phyloP scores from a whole-genome alignment of 2,888 invertebrate genomes.

The Strigamia crassipes region DNA sequence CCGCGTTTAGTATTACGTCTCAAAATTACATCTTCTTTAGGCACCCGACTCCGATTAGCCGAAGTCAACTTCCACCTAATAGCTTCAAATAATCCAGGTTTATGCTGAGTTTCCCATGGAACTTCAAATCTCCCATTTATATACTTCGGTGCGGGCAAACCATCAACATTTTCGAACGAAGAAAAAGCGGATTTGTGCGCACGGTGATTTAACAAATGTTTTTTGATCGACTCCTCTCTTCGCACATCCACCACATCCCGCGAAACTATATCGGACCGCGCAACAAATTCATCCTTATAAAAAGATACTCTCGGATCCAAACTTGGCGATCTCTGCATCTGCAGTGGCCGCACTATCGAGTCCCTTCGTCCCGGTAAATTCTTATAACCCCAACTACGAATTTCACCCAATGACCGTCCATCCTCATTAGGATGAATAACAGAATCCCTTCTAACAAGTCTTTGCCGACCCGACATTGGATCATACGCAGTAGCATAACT shows the following conservation, averaged over 20 bases:
- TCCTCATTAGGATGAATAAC: constrained; percentile 13
- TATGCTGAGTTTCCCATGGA: constrained; percentile 56
- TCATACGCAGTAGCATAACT: constrained; percentile 35
- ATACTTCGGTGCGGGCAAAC: constrained; percentile 52
- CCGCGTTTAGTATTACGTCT: too few relatives aligned
- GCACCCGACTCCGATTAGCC: constrained; percentile 52
- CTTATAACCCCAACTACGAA: too few relatives aligned
- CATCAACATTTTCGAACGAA: neutral
- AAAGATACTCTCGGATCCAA: too few relatives aligned
- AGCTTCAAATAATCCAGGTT: constrained; percentile 51
- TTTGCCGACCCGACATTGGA: neutral
- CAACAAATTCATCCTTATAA: too few relatives aligned
- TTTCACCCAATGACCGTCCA: too few relatives aligned
- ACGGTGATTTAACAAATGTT: neutral
- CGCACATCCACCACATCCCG: neutral
- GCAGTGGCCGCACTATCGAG: constrained; percentile 25
- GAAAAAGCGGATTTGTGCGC: neutral
- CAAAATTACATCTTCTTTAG: constrained; percentile 51
- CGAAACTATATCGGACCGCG: too few relatives aligned
- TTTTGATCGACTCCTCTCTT: constrained; percentile 8
- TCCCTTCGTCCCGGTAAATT: neutral
- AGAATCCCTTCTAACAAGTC: constrained; percentile 29
- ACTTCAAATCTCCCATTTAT: constrained; percentile 55
- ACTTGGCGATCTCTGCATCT: neutral
- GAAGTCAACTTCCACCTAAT: constrained; percentile 52